Percentiles rank a stretch among this genome's conserved stretches.
Evolutionary conservation across 2,888 invertebrate genomes (phyloP).

Genomic region (Heliconius erato): DNA sequence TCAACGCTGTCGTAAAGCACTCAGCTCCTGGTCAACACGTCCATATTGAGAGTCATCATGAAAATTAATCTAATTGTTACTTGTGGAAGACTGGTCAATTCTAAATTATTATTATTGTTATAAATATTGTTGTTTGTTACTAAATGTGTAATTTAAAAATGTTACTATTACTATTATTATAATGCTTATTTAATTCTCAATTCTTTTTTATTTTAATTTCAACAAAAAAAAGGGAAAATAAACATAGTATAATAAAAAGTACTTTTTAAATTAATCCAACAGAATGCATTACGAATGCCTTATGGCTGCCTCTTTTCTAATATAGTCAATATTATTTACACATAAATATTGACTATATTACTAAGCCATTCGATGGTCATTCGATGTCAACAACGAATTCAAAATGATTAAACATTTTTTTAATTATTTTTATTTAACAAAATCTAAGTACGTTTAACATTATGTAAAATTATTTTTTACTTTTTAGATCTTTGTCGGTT

Average conservation of each 20-base stretch:
- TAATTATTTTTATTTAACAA: too few relatives aligned
- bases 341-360: too few relatives aligned
- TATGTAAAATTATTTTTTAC: too few relatives aligned
- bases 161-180: constrained; percentile 53
- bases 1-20: constrained; percentile 86
- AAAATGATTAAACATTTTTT: too few relatives aligned
- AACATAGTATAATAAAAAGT: neutral
- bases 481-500: too few relatives aligned
- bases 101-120: constrained; percentile 51
- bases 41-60: constrained; percentile 74
- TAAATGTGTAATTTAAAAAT: constrained; percentile 73
- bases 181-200: constrained; percentile 47
- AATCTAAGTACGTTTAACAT: too few relatives aligned
- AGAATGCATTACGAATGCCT: neutral
- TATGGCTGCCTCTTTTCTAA: neutral
- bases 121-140: constrained; percentile 67
- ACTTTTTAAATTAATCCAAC: neutral
- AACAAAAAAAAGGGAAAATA: neutral
- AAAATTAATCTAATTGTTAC: constrained; percentile 52
- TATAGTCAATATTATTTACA: too few relatives aligned
- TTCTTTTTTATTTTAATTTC: neutral
- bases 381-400: too few relatives aligned
- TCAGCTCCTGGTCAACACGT: constrained; percentile 78
- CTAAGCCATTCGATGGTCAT: too few relatives aligned
- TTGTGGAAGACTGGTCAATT: constrained; percentile 52